phyloP scores from a whole-genome alignment of 2,888 invertebrate species.

The Himalopsyche anomala region DNA sequence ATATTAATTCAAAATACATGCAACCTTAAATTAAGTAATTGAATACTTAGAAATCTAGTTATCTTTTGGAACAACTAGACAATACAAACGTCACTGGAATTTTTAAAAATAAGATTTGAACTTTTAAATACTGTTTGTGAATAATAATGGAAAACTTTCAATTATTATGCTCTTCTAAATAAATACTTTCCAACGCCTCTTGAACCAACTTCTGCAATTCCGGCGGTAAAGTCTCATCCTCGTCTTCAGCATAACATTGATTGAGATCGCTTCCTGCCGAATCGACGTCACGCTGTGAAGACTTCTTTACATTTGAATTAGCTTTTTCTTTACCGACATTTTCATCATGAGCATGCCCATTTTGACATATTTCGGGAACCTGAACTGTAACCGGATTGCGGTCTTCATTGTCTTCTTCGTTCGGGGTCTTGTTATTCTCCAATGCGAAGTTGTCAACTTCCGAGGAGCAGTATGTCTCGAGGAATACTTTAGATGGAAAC shows the following conservation, averaged over 20 bases:
- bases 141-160: not conserved
- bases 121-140: conserved; percentile 12
- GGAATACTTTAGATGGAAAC: conserved; percentile 82
- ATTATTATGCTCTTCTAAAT: conserved; percentile 58
- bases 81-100: too few relatives aligned
- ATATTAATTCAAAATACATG: too few relatives aligned
- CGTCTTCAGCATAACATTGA: conserved; percentile 27
- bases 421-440: conserved; percentile 55
- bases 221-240: conserved; percentile 72
- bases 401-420: conserved; percentile 67
- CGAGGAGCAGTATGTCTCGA: conserved; percentile 78
- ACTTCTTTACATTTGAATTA: not conserved
- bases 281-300: not conserved
- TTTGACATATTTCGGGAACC: not conserved
- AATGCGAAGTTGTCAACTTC: conserved; percentile 71
- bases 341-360: conserved; percentile 48
- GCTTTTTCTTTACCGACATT: conserved; percentile 63
- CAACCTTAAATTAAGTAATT: too few relatives aligned
- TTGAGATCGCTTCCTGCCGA: not conserved
- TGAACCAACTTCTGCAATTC: conserved; percentile 80
- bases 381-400: not conserved
- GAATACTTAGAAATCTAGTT: too few relatives aligned
- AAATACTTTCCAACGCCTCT: conserved; percentile 74
- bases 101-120: not conserved
- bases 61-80: too few relatives aligned